Evolutionary conservation across 2,797 vertebrate species (phyloP), one percentile per base, ranked within the genome.

Genomic region (Arrhamphus sclerolepis): DNA sequence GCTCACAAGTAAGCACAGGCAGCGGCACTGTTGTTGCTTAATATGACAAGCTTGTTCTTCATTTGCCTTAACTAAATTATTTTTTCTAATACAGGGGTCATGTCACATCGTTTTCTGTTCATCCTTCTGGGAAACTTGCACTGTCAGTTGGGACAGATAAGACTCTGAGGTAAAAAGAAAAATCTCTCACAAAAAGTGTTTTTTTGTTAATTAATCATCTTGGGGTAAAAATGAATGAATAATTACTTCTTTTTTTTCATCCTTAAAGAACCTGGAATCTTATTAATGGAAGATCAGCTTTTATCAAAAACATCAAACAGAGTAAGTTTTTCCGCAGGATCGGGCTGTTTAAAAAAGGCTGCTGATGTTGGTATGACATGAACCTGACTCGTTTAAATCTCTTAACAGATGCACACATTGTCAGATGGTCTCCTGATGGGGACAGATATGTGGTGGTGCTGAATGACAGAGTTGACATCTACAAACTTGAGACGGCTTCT

Each of bases 131-230:
- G 77, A 99, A 97, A 86, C 90, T 99, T 62, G 96, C 94, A 0
- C 91, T 99, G 29, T 95, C 97, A 26, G 97, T 98, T 0, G 98
- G 98, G 60, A 97, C 96, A n/a, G 98, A 99, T 85, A 98, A 95
- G 79, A 98, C 95, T 16, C 87, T 99, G 71, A 92, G 96, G 97
- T 97, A 77, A 86, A 85, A 34, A 77, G 0, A 0, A 14, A 18
- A 14, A 18, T 9, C 16, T 53, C 19, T 51, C 10, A 29, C 10
- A 13, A 1, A 43, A 18, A 14, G 6, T 28, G 7, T 2, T n/a
- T n/a, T n/a, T n/a, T 5, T 4, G 16, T 10, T 13, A 0, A 31
- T 17, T 1, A 26, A 50, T 46, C 0, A 5, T 31, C 18, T 26
- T 2, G 24, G 24, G 34, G 10, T 41, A 7, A 34, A 24, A 4